Evolutionary conservation across 1,140 invertebrate genomes (phyloP).

Genomic region (Propsilocerus akamusi): DNA sequence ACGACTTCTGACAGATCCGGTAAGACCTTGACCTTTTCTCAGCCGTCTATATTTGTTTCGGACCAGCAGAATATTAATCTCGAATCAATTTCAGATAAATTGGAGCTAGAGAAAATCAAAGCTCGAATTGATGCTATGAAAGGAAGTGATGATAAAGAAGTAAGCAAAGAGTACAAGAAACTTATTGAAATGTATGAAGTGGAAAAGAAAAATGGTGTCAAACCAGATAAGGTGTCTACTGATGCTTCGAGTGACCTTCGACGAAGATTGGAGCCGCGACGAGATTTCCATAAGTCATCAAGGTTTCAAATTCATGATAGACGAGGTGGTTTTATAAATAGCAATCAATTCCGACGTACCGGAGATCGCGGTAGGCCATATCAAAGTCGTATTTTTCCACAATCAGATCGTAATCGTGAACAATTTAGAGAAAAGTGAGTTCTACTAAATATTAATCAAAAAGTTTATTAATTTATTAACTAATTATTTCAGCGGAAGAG

Average conservation of each 20-base stretch:
- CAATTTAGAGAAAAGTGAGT: background rate
- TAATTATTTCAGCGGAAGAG: background rate
- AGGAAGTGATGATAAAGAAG: background rate
- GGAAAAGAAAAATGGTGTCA: background rate
- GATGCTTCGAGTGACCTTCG: no score
- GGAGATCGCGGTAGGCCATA: background rate
- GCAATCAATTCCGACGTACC: background rate
- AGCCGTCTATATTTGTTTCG: no score
- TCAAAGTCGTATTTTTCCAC: background rate
- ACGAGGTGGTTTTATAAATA: background rate
- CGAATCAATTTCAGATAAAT: background rate
- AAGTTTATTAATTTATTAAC: background rate
- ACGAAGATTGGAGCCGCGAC: no score
- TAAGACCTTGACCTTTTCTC: background rate
- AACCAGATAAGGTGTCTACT: no score
- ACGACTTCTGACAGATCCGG: background rate
- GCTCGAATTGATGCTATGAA: background rate
- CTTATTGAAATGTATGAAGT: background rate
- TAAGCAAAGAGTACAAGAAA: background rate
- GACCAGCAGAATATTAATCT: no score
- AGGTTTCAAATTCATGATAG: background rate
- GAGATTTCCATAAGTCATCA: no score
- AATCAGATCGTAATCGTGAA: background rate
- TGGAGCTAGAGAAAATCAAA: background rate
- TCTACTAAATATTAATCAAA: background rate